These are phyloP conservation scores for Gila robusta DNA, from an alignment of 2,797 vertebrate genomes.

Conservation along the genomic window DNA sequence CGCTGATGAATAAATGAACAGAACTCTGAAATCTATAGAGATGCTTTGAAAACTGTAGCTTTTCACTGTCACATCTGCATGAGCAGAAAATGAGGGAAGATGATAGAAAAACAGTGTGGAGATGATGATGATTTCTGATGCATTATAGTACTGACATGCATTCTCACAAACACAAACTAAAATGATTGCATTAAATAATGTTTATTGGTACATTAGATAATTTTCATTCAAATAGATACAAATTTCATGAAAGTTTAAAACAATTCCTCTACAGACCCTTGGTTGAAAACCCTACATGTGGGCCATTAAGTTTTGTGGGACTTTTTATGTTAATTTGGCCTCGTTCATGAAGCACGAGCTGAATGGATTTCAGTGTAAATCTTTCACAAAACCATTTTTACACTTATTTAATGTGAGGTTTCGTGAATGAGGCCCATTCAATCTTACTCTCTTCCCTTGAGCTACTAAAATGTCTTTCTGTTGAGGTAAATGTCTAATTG, in stretches of 20 bases:
- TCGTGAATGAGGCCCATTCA: not conserved
- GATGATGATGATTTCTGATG: constrained; percentile 2
- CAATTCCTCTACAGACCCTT: not conserved
- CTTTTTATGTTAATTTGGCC: not conserved
- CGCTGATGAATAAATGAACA: constrained; percentile 54
- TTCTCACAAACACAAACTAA: not conserved
- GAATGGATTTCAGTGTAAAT: constrained; percentile 5
- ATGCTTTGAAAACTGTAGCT: constrained; percentile 14
- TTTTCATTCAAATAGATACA: not conserved
- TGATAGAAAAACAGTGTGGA: constrained; percentile 15
- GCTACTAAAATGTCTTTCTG: not conserved
- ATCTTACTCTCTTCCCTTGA: not conserved
- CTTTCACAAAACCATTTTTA: not conserved
- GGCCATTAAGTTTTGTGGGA: not conserved
- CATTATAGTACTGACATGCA: not conserved
- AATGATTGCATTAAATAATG: not conserved
- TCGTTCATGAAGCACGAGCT: not conserved
- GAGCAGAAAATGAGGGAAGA: constrained; percentile 30
- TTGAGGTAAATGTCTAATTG: not conserved
- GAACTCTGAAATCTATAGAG: constrained; percentile 13
- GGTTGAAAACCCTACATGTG: not conserved
- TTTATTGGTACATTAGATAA: not conserved
- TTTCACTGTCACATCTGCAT: constrained; percentile 29
- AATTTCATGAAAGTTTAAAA: not conserved
- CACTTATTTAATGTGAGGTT: not conserved